These are phyloP conservation scores for Hoplostethus atlanticus DNA, from an alignment of 2,797 vertebrate species.

Conservation along the genomic window DNA sequence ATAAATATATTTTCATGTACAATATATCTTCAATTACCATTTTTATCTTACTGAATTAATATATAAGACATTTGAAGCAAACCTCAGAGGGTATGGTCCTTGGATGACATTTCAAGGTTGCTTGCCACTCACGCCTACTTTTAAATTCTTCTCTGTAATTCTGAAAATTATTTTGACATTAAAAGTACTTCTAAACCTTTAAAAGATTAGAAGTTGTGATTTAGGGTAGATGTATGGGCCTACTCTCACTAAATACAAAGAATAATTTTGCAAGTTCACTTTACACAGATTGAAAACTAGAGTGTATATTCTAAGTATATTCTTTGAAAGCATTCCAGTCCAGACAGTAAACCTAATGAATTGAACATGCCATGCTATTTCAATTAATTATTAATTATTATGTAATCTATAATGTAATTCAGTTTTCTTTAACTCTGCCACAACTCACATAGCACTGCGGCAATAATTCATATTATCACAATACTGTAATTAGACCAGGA, in stretches of 20 bases:
- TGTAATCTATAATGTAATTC: too few relatives aligned
- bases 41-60: not conserved
- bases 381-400: too few relatives aligned
- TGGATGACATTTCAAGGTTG: conserved; percentile 16
- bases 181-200: not conserved
- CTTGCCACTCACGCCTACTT: not conserved
- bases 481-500: too few relatives aligned
- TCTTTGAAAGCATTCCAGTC: too few relatives aligned
- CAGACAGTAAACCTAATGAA: too few relatives aligned
- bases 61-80: not conserved
- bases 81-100: conserved; percentile 4
- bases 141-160: not conserved
- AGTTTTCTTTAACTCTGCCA: too few relatives aligned
- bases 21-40: conserved; percentile 1
- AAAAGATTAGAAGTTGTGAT: not conserved
- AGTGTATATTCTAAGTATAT: too few relatives aligned
- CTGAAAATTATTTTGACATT: not conserved
- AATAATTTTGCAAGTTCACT: not conserved
- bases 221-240: not conserved
- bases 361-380: too few relatives aligned
- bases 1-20: conserved; percentile 6
- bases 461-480: too few relatives aligned
- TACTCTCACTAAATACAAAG: not conserved
- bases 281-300: too few relatives aligned
- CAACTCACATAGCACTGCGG: too few relatives aligned